Base-by-base conservation (phyloP, 2,797 vertebrate genomes). In the Parotocinclus haroldoi region DNA sequence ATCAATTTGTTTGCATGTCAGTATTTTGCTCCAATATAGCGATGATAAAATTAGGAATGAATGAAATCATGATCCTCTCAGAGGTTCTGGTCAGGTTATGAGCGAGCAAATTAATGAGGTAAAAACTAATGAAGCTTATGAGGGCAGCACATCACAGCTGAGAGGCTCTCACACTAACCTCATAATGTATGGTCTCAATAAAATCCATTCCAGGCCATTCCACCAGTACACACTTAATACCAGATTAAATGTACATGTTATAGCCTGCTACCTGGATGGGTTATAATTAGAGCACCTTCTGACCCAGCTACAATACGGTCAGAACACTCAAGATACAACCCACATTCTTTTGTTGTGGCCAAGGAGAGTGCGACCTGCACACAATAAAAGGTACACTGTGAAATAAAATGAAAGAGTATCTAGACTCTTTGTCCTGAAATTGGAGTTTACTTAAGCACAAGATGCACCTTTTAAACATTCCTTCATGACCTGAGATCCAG, bases 161-260 rank as follows among this genome's bases (percentile, higher is more conserved):
- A 87, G 83, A 87, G 86, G 81, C 85, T 86, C 81, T 89, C 89
- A 61, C 82, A 86, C 89, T 84, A 89, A 78, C 84, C 91, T 93
- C 79, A 88, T 93, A 86, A 88, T 84, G 84, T 89, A 91, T 84
- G 88, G 90, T 86, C 85, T 90, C 87, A 90, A 92, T 90, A 92
- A 93, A 92, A 95, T n/a, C n/a, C n/a, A n/a, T n/a, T n/a, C 91
- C 88, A 91, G 84, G 91, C 83, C 88, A 81, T 88, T 89, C 89
- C 92, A 89, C 86, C 87, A 91, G 86, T 87, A 89, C 88, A 91
- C 57, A 66, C 64, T 68, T 54, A 50, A 53, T n/a, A 19, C 89
- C 83, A 84, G 84, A 84, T 82, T 86, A 88, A 84, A 89, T 87
- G 89, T 88, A 86, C 86, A 86, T 82, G 89, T 91, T 88, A 87